Conservation (phyloP, 2,113 vertebrate species). For the Pollimyrus isidori region DNA sequence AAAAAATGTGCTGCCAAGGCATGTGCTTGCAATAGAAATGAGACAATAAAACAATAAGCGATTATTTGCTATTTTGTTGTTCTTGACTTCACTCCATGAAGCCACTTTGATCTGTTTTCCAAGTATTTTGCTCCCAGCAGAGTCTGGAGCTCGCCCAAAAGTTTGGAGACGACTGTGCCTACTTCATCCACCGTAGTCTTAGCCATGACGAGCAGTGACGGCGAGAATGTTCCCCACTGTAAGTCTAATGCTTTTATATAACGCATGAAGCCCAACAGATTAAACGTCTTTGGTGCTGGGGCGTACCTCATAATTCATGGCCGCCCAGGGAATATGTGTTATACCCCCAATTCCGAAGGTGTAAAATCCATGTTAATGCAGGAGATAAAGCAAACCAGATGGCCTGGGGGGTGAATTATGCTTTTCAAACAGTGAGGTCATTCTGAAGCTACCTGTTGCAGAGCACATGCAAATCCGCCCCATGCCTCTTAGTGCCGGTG, state of each 20-base stretch:
- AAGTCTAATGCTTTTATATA: background rate
- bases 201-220: background rate
- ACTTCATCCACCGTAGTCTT: background rate
- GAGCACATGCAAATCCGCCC: background rate
- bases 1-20: background rate
- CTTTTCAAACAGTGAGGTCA: constrained; percentile 1
- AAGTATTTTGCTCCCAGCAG: constrained; percentile 7
- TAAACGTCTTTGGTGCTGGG: background rate
- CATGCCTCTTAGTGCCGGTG: background rate
- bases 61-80: constrained; percentile 6
- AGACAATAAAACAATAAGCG: constrained; percentile 10
- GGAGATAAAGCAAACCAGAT: constrained; percentile 13
- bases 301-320: background rate
- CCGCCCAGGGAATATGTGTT: background rate
- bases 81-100: constrained; percentile 2
- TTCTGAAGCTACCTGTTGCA: background rate
- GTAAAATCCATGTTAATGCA: background rate
- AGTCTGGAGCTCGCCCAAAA: background rate
- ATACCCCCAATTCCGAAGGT: background rate
- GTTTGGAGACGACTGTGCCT: background rate
- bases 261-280: background rate
- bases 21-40: constrained; percentile 10
- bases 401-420: background rate
- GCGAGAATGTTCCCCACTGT: background rate
- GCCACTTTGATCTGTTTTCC: background rate